Base-by-base conservation (phyloP, 1,140 invertebrate species). In the Halyomorpha halys region DNA sequence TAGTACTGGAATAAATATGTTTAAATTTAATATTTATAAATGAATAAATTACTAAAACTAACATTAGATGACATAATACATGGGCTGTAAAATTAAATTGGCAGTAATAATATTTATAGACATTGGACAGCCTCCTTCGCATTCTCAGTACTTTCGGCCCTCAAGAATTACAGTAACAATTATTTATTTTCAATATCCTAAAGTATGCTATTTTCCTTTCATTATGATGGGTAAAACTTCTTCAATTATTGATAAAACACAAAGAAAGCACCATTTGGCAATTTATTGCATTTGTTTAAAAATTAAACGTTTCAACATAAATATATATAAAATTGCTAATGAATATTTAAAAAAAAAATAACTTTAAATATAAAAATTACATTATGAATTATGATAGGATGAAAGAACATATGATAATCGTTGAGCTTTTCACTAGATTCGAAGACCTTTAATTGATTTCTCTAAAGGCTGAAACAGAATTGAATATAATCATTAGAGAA, bases 231-330 rank as follows among this genome's bases (percentile, higher is more conserved):
- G 34, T 39, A 39, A 39, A 39, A 9, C 34, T 39, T 39, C 34
- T 39, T 39, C 11, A 11, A 39, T 39, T 39, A 39, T 39, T 39
- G 34, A 39, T 39, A 39, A 39, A 39, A 39, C 34, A 49, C 47
- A 49, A 49, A 49, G 21, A 56, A 25, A 56, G 53, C 53, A 56
- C 53, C 53, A 56, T 56, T 56, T 56, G 53, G 53, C 53, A 56
- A 23, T 56, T 56, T 23, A 56, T 16, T 56, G 53, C 18, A 23
- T 56, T 56, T 6, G 19, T 56, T 56, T 23, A 16, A 23, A 56
- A 23, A 56, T 23, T 23, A 23, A 56, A 56, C 15, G 11, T 19
- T 16, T 56, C 9, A 16, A 56, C 53, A 56, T 56, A 56, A 56
- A 56, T 56, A 56, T 56, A 23, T 56, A 21, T 23, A 56, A 23